These are phyloP conservation scores for Anguilla marmorata DNA, from an alignment of 2,797 vertebrate species.

Conservation along the genomic window DNA sequence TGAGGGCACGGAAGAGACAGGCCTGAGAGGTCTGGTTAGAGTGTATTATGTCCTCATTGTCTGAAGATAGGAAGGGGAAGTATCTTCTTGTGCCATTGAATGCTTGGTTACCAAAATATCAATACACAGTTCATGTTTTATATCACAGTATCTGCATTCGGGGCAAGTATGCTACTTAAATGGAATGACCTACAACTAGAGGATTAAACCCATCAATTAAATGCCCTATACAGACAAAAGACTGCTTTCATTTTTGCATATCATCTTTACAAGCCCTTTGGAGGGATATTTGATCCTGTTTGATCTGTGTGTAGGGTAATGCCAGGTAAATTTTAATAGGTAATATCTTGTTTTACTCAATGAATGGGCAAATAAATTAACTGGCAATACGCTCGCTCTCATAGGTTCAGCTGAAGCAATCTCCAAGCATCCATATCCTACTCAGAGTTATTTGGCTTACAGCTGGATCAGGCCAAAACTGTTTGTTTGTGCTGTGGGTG, in stretches of 20 bases:
- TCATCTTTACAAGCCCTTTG: constrained; percentile 11
- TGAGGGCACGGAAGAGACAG: too few relatives aligned
- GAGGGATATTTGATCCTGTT: constrained; percentile 53
- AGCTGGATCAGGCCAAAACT: constrained; percentile 19
- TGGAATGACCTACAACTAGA: background rate
- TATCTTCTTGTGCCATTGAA: too few relatives aligned
- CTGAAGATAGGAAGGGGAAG: too few relatives aligned
- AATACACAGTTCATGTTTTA: background rate
- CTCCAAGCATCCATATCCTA: constrained; percentile 60
- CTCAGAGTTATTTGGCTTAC: constrained; percentile 61
- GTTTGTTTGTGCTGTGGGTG: too few relatives aligned
- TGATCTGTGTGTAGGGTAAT: constrained; percentile 59
- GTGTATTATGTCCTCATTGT: too few relatives aligned
- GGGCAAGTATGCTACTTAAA: background rate
- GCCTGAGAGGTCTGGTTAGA: too few relatives aligned
- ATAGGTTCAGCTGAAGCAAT: constrained; percentile 54
- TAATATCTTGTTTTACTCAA: constrained; percentile 73
- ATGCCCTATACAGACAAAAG: constrained; percentile 43
- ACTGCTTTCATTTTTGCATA: constrained; percentile 42
- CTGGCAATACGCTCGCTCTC: constrained; percentile 27
- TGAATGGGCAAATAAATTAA: constrained; percentile 48
- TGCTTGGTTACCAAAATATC: background rate
- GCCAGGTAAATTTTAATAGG: constrained; percentile 65
- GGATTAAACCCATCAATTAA: background rate
- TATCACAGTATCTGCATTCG: background rate